These are phyloP conservation scores for Diploscapter pachys DNA, from an alignment of 1,140 invertebrate species.

Conservation along the genomic window DNA sequence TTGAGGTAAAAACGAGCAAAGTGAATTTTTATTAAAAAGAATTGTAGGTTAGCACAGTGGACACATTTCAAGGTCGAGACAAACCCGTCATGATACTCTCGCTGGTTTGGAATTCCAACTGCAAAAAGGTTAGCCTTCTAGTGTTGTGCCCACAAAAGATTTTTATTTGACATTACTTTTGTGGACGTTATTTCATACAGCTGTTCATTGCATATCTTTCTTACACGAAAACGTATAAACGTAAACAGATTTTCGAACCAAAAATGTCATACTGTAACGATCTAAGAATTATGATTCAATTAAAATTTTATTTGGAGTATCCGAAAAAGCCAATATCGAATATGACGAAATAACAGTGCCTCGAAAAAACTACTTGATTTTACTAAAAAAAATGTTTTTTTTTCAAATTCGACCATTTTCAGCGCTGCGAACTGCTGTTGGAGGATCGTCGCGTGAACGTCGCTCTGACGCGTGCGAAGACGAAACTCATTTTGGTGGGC, in stretches of 20 bases:
- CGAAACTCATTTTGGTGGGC: conserved; percentile 78
- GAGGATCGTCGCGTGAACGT: conserved; percentile 85
- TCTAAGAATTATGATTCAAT: too few species aligned
- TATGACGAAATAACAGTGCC: too few species aligned
- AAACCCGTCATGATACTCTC: conserved; percentile 87
- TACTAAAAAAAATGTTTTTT: conserved; percentile 34
- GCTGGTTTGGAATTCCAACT: conserved; percentile 67
- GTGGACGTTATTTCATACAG: too few species aligned
- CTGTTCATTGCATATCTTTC: too few species aligned
- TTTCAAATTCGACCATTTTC: conserved; percentile 48
- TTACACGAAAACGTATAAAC: too few species aligned
- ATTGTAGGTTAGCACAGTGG: conserved; percentile 84
- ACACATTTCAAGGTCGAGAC: conserved; percentile 93
- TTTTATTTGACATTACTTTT: too few species aligned
- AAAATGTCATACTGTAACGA: too few species aligned
- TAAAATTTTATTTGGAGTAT: too few species aligned
- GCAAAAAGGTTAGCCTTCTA: conserved; percentile 34
- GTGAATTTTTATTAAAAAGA: conserved; percentile 46
- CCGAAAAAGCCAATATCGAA: too few species aligned
- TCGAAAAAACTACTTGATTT: conserved; percentile 34
- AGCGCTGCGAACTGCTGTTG: conserved; percentile 76
- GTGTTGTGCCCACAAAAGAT: too few species aligned
- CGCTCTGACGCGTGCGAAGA: conserved; percentile 83
- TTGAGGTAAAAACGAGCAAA: conserved; percentile 36
- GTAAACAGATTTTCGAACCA: too few species aligned